These are phyloP conservation scores for Etheostoma nigrum DNA, from an alignment of 2,797 vertebrate species.

Conservation along the genomic window DNA sequence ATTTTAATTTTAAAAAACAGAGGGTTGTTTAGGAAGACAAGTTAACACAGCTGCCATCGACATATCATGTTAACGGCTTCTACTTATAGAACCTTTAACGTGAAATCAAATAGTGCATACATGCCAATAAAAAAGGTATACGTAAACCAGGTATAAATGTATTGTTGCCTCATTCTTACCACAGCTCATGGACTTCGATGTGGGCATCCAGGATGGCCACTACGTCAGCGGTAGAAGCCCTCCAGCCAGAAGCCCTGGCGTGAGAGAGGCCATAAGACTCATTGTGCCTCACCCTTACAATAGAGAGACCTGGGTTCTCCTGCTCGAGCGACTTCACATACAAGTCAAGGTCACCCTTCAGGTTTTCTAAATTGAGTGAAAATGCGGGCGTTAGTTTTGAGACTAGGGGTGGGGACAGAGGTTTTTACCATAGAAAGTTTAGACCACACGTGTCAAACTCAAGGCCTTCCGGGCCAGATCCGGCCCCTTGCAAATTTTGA, in stretches of 20 bases:
- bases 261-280: constrained; percentile 80
- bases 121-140: neutral
- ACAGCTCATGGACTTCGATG: constrained; percentile 83
- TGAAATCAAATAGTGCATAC: neutral
- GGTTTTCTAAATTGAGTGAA: constrained; percentile 66
- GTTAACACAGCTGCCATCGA: neutral
- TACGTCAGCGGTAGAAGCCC: constrained; percentile 81
- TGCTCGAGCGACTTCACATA: constrained; percentile 68
- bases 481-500: no score
- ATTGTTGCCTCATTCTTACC: constrained; percentile 59
- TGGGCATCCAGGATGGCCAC: constrained; percentile 88
- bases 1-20: neutral
- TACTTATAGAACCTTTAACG: no score
- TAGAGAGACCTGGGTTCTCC: constrained; percentile 58
- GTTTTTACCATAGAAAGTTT: neutral
- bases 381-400: neutral
- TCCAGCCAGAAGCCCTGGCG: constrained; percentile 82
- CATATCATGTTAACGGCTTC: neutral
- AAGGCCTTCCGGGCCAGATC: no score
- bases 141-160: neutral
- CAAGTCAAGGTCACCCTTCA: constrained; percentile 71
- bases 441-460: neutral
- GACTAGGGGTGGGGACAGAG: neutral
- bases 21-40: neutral
- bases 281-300: constrained; percentile 77